phyloP scores from a whole-genome alignment of 2,113 vertebrate species.

The human region DNA sequence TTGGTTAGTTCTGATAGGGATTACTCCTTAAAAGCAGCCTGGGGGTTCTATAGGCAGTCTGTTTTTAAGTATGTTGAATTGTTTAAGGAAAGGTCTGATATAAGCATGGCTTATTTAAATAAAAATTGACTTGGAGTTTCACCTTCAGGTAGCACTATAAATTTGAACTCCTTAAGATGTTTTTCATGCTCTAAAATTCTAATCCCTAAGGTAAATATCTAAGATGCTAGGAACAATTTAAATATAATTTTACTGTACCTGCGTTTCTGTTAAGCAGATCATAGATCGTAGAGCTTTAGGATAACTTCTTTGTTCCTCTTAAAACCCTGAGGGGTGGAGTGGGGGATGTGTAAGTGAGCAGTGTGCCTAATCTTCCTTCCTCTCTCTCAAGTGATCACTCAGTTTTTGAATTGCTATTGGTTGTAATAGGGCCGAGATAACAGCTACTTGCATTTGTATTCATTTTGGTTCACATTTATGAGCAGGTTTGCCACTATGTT shows the following conservation, averaged over 20 bases:
- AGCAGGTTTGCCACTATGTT: not conserved
- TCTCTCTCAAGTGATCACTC: too few relatives aligned
- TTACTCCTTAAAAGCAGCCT: too few relatives aligned
- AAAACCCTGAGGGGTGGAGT: not conserved
- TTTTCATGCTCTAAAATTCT: not conserved
- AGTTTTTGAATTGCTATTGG: too few relatives aligned
- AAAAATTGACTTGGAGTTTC: constrained; percentile 34
- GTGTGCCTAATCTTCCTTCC: too few relatives aligned
- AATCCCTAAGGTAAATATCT: not conserved
- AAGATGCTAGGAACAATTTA: not conserved
- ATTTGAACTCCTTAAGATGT: not conserved
- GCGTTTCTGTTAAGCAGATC: not conserved
- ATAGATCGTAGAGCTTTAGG: not conserved
- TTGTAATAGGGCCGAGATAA: too few relatives aligned
- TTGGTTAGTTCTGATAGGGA: too few relatives aligned
- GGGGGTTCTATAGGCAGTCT: not conserved
- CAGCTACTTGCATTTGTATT: not conserved
- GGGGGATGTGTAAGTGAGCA: too few relatives aligned
- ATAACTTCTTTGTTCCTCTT: not conserved
- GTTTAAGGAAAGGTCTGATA: not conserved
- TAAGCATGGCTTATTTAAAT: constrained; percentile 34
- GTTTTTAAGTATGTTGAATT: constrained; percentile 25
- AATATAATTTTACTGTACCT: not conserved
- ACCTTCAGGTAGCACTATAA: not conserved
- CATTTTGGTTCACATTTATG: not conserved